Evolutionary conservation across 2,113 vertebrate genomes (phyloP), one percentile per base, ranked within the genome.

Genomic region (Hippocampus zosterae): DNA sequence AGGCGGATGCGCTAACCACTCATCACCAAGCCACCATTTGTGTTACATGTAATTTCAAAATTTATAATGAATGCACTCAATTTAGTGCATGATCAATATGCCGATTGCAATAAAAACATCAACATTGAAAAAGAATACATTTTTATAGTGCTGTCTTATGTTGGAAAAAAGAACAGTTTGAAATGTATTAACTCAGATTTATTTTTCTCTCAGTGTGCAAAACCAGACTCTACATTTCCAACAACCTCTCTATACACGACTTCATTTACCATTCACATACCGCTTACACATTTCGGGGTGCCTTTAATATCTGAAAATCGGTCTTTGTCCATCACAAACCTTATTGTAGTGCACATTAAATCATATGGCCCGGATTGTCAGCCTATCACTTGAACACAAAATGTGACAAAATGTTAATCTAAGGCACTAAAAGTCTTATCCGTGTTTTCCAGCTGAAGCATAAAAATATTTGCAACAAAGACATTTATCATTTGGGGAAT

Each of bases 391-490:
- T 65, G 56, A 79, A 84, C 85, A 87, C 79, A 80, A 66, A 73
- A 84, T 71, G 76, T 82, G 74, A 82, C 76, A 82, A 23, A 55
- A 23, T 55, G 23, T 53, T 73, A 29, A 72, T 86, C 84, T 85
- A 92, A 92, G 92, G 92, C 92, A 93, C 92, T 88, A 78, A 67
- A 82, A 84, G 75, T 88, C 63, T 74, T 69, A 74, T 70, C 74
- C 68, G 59, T 65, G 63, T 75, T 72, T 79, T 82, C 63, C 74
- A 85, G 72, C 81, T 81, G 65, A 80, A 82, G 80, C 80, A 75
- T 69, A 80, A 56, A 46, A 29, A 82, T 59, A 81, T 73, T 59
- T 76, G 76, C 72, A 76, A 76, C 41, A 1, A 68, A 33, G 74
- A 69, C 73, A 70, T 67, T 81, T 64, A 81, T 27, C 5, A 21